Percentiles rank a stretch among this genome's conserved stretches.
These are phyloP conservation scores for Matsumurasca onukii DNA, from an alignment of 1,140 invertebrate genomes.

Conservation along the genomic window DNA sequence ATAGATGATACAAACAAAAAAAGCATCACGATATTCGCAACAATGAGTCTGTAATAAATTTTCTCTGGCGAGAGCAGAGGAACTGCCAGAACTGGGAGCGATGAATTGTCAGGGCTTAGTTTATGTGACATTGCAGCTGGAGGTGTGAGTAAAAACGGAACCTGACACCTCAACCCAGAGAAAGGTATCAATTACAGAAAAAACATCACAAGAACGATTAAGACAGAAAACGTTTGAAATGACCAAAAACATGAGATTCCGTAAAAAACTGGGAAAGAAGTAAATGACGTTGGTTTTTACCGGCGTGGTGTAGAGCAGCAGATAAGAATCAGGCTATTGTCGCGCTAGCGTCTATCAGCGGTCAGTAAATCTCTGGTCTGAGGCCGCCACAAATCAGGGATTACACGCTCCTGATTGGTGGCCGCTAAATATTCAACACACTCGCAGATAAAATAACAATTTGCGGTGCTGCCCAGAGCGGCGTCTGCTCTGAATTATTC, in stretches of 20 bases:
- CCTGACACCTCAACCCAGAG: too few species aligned
- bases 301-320: not conserved
- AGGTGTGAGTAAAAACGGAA: too few species aligned
- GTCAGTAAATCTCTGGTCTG: slow-evolving; percentile 13
- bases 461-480: not conserved
- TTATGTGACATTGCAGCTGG: too few species aligned
- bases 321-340: not conserved
- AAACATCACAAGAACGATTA: not conserved
- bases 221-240: not conserved
- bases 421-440: slow-evolving; percentile 19
- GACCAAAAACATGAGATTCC: not conserved
- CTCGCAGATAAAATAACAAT: slow-evolving; percentile 20
- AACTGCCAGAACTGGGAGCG: too few species aligned
- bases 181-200: too few species aligned
- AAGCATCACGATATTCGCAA: too few species aligned
- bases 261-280: not conserved
- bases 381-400: slow-evolving; percentile 20
- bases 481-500: slow-evolving; percentile 11
- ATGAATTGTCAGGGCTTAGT: too few species aligned
- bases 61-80: too few species aligned
- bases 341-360: not conserved
- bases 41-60: too few species aligned
- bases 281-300: not conserved
- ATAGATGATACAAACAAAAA: too few species aligned
- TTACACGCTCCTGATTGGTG: slow-evolving; percentile 23